Evolutionary conservation across 2,888 invertebrate species (phyloP), one percentile per base, ranked within the genome.

Genomic region (Trichopoda pennipes): DNA sequence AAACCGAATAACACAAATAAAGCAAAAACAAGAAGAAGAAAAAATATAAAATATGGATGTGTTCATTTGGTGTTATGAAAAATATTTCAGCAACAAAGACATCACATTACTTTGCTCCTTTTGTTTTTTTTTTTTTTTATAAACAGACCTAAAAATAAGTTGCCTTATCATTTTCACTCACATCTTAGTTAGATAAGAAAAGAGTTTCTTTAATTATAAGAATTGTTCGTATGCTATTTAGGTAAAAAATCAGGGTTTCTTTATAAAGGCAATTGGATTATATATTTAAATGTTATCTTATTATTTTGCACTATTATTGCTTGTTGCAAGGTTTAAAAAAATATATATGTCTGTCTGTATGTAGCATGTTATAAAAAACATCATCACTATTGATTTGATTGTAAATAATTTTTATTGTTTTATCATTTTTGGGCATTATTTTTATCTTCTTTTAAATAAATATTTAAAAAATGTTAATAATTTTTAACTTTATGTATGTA

Each of bases 381-480:
- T 82, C 73, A 78, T 72, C 76, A 82, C 76, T 79, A 74, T 84
- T 84, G 80, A 60, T 77, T 80, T 85, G 78, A 82, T 85, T 84
- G 84, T 84, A 82, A 82, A 81, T 84, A 84, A 83, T 83, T 77
- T 66, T 63, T 64, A 72, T 70, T 68, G 70, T 79, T 76, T 17
- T 66, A 38, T 80, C n/a, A n/a, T 69, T 56, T 63, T 60, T 55
- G 17, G 70, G 61, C 10, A 19, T 16, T 49, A 32, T 32, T 38
- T 38, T 32, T 28, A 7, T 4, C 4, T 28, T 28, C 8, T 72
- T 60, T 68, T 70, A 61, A 70, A 79, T 72, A 78, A 84, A 76
- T 78, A 75, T 82, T 55, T 82, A 42, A 49, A 64, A n/a, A 56
- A 77, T 76, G 63, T 80, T 70, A 55, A 58, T 70, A 56, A 17